A percentile compares a stretch with the other conserved stretches of the same genome.
These are phyloP conservation scores for Masnerella sp. DNA, from an alignment of 2,888 invertebrate genomes.

Conservation along the genomic window DNA sequence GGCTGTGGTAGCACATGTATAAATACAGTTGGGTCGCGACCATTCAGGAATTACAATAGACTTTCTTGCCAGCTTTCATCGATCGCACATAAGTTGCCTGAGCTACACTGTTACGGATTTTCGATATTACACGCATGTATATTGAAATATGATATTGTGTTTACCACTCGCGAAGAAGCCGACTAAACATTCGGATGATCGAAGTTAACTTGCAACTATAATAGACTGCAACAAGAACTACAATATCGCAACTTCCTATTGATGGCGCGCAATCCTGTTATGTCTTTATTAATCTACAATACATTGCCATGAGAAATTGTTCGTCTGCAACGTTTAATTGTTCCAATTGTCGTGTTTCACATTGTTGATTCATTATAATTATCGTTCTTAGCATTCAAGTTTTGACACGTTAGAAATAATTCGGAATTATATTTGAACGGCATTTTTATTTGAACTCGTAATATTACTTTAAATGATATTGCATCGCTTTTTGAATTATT, in stretches of 20 bases:
- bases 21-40: conserved; percentile 77
- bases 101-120: conserved; percentile 75
- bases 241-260: neutral
- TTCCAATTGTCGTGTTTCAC: too few relatives aligned
- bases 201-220: conserved; percentile 15
- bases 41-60: conserved; percentile 77
- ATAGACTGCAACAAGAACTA: conserved; percentile 13
- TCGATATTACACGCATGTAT: conserved; percentile 70
- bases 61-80: conserved; percentile 77
- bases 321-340: neutral
- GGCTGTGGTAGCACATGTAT: conserved; percentile 76
- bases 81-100: conserved; percentile 75
- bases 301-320: conserved; percentile 1
- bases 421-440: too few relatives aligned
- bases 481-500: too few relatives aligned
- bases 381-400: too few relatives aligned
- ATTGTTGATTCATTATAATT: too few relatives aligned
- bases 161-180: conserved; percentile 12
- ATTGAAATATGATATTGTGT: conserved; percentile 53
- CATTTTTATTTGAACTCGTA: too few relatives aligned
- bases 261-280: neutral
- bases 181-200: neutral
- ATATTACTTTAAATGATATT: too few relatives aligned
- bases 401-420: too few relatives aligned
- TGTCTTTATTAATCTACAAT: neutral